Conservation (phyloP, 2,113 vertebrate genomes). For the Coptodon rendalli region DNA sequence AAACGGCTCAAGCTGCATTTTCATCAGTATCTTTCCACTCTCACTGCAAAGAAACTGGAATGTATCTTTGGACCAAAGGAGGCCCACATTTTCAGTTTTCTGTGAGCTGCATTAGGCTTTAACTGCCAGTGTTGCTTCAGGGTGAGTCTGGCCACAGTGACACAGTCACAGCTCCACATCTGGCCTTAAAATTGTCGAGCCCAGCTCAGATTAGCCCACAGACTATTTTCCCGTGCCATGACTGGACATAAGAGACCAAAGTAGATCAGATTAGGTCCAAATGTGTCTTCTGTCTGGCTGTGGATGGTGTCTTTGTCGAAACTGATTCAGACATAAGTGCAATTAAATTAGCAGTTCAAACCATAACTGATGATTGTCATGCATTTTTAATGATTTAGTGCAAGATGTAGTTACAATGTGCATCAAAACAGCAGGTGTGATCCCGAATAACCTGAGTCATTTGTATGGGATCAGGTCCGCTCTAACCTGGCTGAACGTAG, state of each 20-base stretch:
- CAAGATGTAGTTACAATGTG: background rate
- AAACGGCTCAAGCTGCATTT: background rate
- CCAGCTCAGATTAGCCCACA: background rate
- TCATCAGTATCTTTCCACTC: background rate
- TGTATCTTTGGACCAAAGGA: background rate
- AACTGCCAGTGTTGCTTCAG: background rate
- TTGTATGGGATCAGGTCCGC: background rate
- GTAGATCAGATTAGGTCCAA: background rate
- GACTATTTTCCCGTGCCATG: background rate
- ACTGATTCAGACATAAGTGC: background rate
- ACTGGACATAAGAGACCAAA: background rate
- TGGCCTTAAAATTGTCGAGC: background rate
- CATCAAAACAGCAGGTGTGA: background rate
- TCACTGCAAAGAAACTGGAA: background rate
- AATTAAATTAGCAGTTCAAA: background rate
- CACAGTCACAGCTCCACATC: background rate
- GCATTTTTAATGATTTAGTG: background rate
- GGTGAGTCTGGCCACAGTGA: background rate
- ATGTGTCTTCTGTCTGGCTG: background rate
- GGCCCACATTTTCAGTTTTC: background rate
- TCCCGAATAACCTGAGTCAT: background rate
- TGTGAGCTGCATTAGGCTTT: background rate
- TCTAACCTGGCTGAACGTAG: background rate
- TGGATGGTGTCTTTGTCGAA: background rate
- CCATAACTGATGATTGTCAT: background rate